phyloP scores from a whole-genome alignment of 1,140 invertebrate species.

The Aphidius ervi region DNA sequence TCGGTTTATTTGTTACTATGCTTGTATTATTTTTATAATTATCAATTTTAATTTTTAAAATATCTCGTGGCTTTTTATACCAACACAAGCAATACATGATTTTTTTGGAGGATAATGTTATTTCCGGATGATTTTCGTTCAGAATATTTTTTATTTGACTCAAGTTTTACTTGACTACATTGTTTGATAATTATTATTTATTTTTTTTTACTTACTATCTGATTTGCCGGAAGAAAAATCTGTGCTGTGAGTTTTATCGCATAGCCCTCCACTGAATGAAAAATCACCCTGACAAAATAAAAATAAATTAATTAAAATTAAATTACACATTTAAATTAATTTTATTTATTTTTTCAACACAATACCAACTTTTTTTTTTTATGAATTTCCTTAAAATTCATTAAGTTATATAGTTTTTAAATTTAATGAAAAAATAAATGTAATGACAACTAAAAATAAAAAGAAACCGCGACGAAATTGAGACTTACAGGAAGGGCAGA shows the following conservation, averaged over 20 bases:
- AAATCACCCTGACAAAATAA: conserved; percentile 74
- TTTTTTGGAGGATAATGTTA: no score
- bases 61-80: no score
- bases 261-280: conserved; percentile 85
- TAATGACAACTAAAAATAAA: conserved; percentile 16
- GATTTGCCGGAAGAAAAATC: conserved; percentile 94
- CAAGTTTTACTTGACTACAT: no score
- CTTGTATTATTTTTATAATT: no score
- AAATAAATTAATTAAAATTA: conserved; percentile 24
- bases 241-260: conserved; percentile 90
- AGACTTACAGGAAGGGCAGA: conserved; percentile 66
- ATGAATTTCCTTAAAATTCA: no score
- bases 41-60: no score
- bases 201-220: conserved; percentile 70
- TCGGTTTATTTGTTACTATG: no score
- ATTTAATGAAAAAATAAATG: no score
- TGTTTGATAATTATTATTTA: conserved; percentile 10
- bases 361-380: no score
- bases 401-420: no score
- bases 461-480: conserved; percentile 34
- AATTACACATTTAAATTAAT: conserved; percentile 14
- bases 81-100: neutral
- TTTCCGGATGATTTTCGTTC: no score
- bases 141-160: no score
- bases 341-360: conserved; percentile 7